phyloP scores from a whole-genome alignment of 2,797 vertebrate species.

The Pagetopsis macropterus region DNA sequence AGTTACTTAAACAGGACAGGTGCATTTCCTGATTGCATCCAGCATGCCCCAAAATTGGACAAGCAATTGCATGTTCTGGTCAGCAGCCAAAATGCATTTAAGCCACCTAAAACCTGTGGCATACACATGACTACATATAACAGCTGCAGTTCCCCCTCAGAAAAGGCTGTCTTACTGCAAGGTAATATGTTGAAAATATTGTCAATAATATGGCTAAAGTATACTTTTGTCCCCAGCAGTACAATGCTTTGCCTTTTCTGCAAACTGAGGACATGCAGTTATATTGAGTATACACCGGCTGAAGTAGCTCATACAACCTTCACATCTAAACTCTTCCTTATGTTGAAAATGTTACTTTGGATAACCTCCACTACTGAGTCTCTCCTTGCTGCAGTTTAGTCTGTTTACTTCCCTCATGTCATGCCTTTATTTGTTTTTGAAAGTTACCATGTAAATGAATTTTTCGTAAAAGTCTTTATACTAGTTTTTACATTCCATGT shows the following conservation, averaged over 20 bases:
- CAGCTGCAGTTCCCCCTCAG: too few species aligned
- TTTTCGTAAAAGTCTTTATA: neutral
- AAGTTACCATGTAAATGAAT: neutral
- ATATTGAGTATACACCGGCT: neutral
- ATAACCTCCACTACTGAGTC: constrained; percentile 3
- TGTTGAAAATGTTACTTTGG: neutral
- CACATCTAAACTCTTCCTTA: neutral
- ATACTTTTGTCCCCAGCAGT: neutral
- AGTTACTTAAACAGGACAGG: neutral
- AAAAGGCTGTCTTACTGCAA: neutral
- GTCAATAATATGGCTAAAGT: neutral
- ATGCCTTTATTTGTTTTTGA: neutral
- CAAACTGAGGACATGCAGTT: too few species aligned
- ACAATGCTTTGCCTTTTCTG: neutral
- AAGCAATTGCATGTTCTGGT: too few species aligned
- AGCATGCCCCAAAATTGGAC: too few species aligned
- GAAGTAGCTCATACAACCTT: neutral
- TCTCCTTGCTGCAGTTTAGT: neutral
- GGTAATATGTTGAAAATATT: neutral
- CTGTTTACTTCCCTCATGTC: neutral
- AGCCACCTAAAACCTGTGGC: too few species aligned
- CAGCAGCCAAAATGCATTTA: too few species aligned
- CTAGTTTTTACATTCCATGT: constrained; percentile 6
- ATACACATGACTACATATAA: neutral
- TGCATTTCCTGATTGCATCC: neutral